Evolutionary conservation across 2,113 vertebrate species (phyloP), one percentile per base, ranked within the genome.

Genomic region (Pantherophis guttatus): DNA sequence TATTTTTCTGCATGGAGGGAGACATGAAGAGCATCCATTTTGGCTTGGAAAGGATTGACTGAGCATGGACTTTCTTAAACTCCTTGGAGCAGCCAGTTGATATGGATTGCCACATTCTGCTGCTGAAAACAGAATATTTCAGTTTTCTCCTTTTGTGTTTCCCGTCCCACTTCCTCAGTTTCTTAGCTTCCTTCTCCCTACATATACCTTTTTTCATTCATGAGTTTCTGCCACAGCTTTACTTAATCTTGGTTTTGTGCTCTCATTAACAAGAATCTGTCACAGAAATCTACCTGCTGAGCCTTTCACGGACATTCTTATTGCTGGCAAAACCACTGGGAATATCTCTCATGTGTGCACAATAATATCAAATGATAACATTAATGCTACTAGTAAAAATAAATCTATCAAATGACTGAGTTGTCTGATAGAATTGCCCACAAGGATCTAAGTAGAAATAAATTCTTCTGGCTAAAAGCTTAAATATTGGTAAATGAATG

Each of bases 231-330:
- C 29, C 55, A 50, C 21, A 86, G 88, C 65, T 75, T 90, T 93
- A 58, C 92, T 90, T 90, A 93, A 86, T 54, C 88, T 93, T 86
- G 44, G 55, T 86, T 93, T 90, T 93, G 29, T 86, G 75, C 39
- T 48, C 9, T 62, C 88, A 54, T 50, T 93, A 65, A 39, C 53
- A 23, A 44, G 55, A 90, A 23, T 87, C n/a, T 93, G 48, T 85
- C 70, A 90, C 50, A 52, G 13, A 93, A 90, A 50, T 93, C 48
- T 62, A 26, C 88, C 88, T 93, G 92, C 92, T 93, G 92, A 53
- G 88, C 87, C 86, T 93, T 90, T 65, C 75, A 90, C 44, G 53
- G 48, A 53, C 17, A 13, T 62, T 90, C 75, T 53, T 81, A 90
- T 89, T 93, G 75, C 75, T 53, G 90, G 88, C 48, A 93, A 58